Base-by-base conservation (phyloP, 2,113 vertebrate species). In the Otus sunia region DNA sequence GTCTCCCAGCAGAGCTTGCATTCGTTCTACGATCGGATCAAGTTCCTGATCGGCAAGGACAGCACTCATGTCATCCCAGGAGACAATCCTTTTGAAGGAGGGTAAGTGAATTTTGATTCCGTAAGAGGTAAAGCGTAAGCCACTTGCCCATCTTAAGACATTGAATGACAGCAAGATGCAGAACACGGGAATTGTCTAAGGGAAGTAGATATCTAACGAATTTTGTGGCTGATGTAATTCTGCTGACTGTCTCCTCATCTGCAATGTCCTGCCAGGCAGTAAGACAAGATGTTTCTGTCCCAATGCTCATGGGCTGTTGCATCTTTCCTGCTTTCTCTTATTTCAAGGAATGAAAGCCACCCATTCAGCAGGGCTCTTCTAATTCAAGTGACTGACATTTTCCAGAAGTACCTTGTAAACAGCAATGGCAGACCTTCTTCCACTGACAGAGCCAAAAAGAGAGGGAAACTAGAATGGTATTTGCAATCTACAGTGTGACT, bases 11-110 rank as follows among this genome's bases (percentile, higher is more conserved):
- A 97, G 96, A 99, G 98, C 96, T 98, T 99, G 76, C 99, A 97
- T 92, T 99, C 99, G 4, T 99, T 99, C 98, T 99, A 99, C 3
- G 98, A 99, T 58, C 98, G 99, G 25, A 98, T 99, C 95, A 99
- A 98, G 92, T 99, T 99, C 98, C 98, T 99, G 11, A 98, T 99
- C 30, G 99, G 99, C 98, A 98, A 98, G 84, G 99, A 99, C 97
- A 99, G 99, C 98, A 99, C 99, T 14, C 99, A 99, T 10, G 18
- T 99, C 96, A 98, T 99, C 91, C 99, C 99, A 0, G 99, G 99
- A 62, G 98, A 98, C 81, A 99, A 99, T 92, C 99, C 99, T 58
- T 99, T 99, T 47, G 98, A 99, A 18, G 98, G 98, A 97, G 98
- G 98, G 99, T 99, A 94, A 99, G 99, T 98, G 30, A 60, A 59